phyloP scores from a whole-genome alignment of 2,113 vertebrate species.

The Xiphophorus maculatus region DNA sequence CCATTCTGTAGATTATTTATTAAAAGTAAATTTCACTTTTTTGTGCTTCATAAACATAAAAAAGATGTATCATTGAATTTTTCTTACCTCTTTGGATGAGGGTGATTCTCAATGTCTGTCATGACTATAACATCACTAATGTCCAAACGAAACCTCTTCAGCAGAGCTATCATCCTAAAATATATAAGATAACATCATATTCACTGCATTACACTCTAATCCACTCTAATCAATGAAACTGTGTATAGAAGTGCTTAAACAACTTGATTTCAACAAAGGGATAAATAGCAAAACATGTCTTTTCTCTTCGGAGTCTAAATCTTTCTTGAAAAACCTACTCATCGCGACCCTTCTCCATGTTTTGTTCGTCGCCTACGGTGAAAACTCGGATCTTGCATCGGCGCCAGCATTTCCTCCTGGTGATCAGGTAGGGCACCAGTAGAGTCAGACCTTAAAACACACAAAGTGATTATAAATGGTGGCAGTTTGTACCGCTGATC shows the following conservation, averaged over 20 bases:
- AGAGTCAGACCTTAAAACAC: conserved; percentile 78
- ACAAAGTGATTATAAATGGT: neutral
- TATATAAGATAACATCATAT: neutral
- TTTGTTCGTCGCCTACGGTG: conserved; percentile 71
- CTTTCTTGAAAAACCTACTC: conserved; percentile 65
- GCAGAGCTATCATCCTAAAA: conserved; percentile 74
- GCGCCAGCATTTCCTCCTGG: conserved; percentile 75
- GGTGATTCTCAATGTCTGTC: conserved; percentile 75
- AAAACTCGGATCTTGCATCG: conserved; percentile 77
- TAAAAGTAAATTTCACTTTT: no score
- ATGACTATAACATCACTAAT: conserved; percentile 78
- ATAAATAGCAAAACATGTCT: accelerated
- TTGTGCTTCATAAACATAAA: no score
- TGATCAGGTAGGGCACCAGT: conserved; percentile 82
- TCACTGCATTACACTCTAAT: neutral
- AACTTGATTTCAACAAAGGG: neutral
- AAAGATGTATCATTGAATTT: neutral
- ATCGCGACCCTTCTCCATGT: conserved; percentile 76
- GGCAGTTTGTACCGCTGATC: neutral
- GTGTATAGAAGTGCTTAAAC: neutral
- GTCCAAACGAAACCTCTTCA: conserved; percentile 78
- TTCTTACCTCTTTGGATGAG: conserved; percentile 71
- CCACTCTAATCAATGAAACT: neutral
- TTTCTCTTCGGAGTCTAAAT: neutral
- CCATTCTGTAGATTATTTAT: neutral